Evolutionary conservation across 2,797 vertebrate species (phyloP), one percentile per base, ranked within the genome.

Genomic region (Scarus forsteni): DNA sequence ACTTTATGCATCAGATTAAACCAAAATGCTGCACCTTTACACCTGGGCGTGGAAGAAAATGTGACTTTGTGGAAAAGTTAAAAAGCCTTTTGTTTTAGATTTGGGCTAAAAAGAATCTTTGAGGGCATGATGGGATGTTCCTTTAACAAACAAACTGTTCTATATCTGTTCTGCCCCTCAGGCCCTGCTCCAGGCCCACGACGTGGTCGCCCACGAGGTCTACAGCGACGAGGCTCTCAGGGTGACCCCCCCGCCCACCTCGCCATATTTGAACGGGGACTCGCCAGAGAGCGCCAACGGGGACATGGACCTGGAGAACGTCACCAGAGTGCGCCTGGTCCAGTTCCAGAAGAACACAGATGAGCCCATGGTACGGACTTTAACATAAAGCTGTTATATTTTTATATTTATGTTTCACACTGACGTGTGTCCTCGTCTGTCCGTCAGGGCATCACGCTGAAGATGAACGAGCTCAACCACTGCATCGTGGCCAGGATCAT

Each of bases 321-420:
- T 99, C 67, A 99, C 98, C 64, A 92, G 98, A 44, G 98, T 99
- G 46, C 96, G 97, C 1, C 93, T 99, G 87, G 98, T 99, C 48
- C 98, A 99, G 92, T 99, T 99, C 90, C 98, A 99, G 93, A 99
- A 99, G 93, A 99, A 99, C 92, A 99, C 98, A 0, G 97, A 99
- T 54, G 97, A 99, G 77, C 98, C 98, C 38, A 99, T 99, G 98
- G 89, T 91, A 60, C 10, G 0, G 8, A 3, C 38, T 39, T 39
- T 39, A 39, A 7, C 38, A 39, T 39, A 39, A 3, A 27, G 4
- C 27, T 27, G 27, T 27, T 27, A 27, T 27, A 27, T 27, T 2
- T 27, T 27, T 27, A 27, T 27, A 27, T 27, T 27, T 27, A 27
- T 27, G 4, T 27, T 27, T 27, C 27, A 2, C 4, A 27, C 5